phyloP scores from a whole-genome alignment of 2,797 vertebrate genomes.

The Dromococcyx pavoninus region DNA sequence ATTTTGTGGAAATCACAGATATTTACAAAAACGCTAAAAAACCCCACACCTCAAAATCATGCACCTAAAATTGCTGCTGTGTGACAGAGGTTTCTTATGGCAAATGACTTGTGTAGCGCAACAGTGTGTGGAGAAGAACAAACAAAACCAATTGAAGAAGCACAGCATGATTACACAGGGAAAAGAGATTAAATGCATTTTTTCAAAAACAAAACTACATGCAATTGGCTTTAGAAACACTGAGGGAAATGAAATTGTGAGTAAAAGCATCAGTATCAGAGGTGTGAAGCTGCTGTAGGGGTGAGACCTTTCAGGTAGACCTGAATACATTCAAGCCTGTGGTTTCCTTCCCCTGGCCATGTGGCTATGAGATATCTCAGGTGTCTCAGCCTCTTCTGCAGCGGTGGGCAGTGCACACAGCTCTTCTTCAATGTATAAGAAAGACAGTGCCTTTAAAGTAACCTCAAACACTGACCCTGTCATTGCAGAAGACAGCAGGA shows the following conservation, averaged over 20 bases:
- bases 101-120: not conserved
- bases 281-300: not conserved
- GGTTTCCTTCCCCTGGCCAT: not conserved
- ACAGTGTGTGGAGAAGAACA: not conserved
- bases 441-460: not conserved
- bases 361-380: not conserved
- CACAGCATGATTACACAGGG: not conserved
- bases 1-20: not conserved
- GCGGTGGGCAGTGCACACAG: not conserved
- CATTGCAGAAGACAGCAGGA: not conserved
- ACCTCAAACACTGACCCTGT: not conserved
- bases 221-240: not conserved
- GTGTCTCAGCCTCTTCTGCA: not conserved
- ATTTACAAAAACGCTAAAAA: not conserved
- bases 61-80: not conserved
- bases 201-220: not conserved
- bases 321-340: not conserved
- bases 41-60: accelerated
- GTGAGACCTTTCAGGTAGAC: not conserved
- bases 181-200: not conserved
- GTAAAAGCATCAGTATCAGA: not conserved
- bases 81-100: not conserved
- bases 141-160: not conserved
- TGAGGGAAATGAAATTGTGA: not conserved
- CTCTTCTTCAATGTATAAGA: not conserved